Base-by-base conservation (phyloP, 2,888 invertebrate genomes). In the Ichneumoninae sp. region DNA sequence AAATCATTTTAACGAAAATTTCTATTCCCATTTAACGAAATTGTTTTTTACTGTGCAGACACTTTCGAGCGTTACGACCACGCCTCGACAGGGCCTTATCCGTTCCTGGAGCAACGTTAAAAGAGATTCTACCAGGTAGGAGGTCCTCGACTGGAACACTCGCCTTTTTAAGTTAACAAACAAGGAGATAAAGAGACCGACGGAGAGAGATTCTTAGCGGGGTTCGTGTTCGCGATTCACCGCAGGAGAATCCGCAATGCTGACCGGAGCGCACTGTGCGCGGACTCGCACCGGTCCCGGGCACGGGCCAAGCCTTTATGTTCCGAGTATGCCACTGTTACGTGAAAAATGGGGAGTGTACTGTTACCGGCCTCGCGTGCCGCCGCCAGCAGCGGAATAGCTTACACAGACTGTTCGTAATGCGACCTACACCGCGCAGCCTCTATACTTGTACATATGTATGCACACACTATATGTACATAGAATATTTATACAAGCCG, bases 261-360 rank as follows among this genome's bases (percentile, higher is more conserved):
- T 52, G 75, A 75, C 65, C 65, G 63, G 63, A 22, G 47, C 36
- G 50, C 47, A 36, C 69, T 77, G 30, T 52, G 10, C 30, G 30
- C 63, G 30, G 10, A 47, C 63, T 54, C 69, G 80, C 60, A 68
- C 40, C 80, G 80, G 44, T 63, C 54, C 60, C 33, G 84, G 78
- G 84, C 85, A 71, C 85, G 79, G 85, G 85, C 85, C 85, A 82
- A 85, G 82, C 85, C 85, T 85, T 85, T 85, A 85, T 85, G 85
- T 76, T 85, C 85, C 85, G 79, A 85, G 85, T 85, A 85, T 85
- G 85, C 85, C 85, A 85, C 85, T 85, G 85, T 85, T 85, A 85
- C 85, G 85, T 85, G 73, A 85, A 85, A 85, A 85, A 85, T 82
- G 76, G 79, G 79, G 79, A 85, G 85, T 85, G 82, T 85, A 85